These are phyloP conservation scores for Lacerta agilis DNA, from an alignment of 2,797 vertebrate species.

Conservation along the genomic window DNA sequence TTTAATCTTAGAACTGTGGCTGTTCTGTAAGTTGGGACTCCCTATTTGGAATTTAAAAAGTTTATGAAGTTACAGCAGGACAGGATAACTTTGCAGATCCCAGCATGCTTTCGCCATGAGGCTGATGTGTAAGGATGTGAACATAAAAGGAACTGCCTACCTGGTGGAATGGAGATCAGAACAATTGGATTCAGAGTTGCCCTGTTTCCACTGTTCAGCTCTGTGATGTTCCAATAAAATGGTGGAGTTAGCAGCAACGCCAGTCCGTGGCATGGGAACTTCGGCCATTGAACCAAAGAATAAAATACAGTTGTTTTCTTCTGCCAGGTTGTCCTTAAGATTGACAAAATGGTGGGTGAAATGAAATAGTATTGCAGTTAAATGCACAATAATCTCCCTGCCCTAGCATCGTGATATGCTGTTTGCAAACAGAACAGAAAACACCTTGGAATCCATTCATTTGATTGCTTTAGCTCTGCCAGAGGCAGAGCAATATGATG, in stretches of 20 bases:
- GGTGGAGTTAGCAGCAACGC: background rate
- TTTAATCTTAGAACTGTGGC: background rate
- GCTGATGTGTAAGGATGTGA: background rate
- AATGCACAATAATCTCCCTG: conserved; percentile 36
- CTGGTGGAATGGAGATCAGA: background rate
- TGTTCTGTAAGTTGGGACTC: background rate
- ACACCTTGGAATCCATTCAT: conserved; percentile 46
- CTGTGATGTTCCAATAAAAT: background rate
- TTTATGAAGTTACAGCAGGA: background rate
- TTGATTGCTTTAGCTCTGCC: conserved; percentile 43
- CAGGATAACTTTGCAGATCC: background rate
- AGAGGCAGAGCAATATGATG: conserved; percentile 33
- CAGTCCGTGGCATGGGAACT: background rate
- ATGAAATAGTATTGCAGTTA: conserved; percentile 37
- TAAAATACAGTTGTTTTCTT: background rate
- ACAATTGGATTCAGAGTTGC: background rate
- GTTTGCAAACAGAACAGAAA: background rate
- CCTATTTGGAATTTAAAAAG: background rate
- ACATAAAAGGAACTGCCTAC: background rate
- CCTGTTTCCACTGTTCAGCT: background rate
- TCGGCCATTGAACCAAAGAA: conserved; percentile 39
- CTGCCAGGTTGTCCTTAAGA: background rate
- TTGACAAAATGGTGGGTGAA: conserved; percentile 24
- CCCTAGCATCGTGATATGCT: conserved; percentile 8
- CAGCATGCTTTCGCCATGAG: background rate